A percentile compares a stretch with the other conserved stretches of the same genome.
phyloP scores from a whole-genome alignment of 2,113 vertebrate species.

The Cichladusa arquata region DNA sequence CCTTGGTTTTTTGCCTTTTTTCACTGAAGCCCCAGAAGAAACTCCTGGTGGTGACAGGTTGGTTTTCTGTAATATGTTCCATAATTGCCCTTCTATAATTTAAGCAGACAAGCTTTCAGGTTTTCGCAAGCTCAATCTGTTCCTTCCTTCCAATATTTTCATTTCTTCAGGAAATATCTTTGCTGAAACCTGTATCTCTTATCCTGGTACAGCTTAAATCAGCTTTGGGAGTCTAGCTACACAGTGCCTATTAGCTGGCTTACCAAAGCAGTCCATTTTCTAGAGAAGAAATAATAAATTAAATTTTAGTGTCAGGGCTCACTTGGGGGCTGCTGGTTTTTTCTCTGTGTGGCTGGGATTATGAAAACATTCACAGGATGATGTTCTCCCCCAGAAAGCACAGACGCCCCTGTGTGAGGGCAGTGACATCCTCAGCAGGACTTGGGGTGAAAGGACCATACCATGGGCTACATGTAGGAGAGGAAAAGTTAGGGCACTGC shows the following conservation, averaged over 20 bases:
- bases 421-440: not conserved
- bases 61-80: not conserved
- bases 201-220: not conserved
- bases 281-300: not conserved
- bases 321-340: not conserved
- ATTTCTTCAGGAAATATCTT: conserved; percentile 13
- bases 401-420: not conserved
- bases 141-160: not conserved
- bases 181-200: conserved; percentile 21
- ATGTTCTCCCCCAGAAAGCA: not conserved
- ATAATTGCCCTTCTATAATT: not conserved
- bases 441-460: not conserved
- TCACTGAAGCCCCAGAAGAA: not conserved
- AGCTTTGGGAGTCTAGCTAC: not conserved
- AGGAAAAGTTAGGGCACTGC: not conserved
- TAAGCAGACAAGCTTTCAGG: not conserved
- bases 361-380: not conserved
- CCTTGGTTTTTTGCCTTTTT: not conserved
- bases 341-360: not conserved
- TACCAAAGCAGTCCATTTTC: not conserved
- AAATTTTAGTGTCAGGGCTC: not conserved
- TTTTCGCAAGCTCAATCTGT: not conserved
- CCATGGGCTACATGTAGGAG: not conserved
- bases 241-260: not conserved
- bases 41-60: not conserved